Base-by-base conservation (phyloP, 1,140 invertebrate genomes). In the Calosoma granatense region DNA sequence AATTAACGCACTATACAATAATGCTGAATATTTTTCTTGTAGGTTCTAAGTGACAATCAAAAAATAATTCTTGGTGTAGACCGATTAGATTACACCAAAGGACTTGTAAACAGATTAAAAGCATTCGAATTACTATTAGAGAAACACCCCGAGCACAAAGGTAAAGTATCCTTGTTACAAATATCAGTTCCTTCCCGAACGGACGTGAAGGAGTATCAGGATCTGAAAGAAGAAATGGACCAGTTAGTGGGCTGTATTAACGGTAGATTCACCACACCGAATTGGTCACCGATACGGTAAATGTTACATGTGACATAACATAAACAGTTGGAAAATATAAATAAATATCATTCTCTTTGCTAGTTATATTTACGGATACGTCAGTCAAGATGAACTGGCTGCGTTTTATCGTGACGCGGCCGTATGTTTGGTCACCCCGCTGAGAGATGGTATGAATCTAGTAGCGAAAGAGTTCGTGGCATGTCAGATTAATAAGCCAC, bases 381-480 rank as follows among this genome's bases (percentile, higher is more conserved):
- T 94, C 0, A 86, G 83, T 56, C 90, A 93, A 72, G 84, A 88
- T 61, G 87, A 92, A 65, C 67, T 94, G 22, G 89, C 90, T 1
- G 87, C 88, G 0, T 86, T 92, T 60, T 92, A 92, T 71, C 76
- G 90, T 15, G 90, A 93, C 64, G 83, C 90, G 0, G 84, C 88
- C 0, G 89, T 95, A 0, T 89, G 87, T 17, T 70, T 94, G 15
- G 90, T 94, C 0, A 93, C 91, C 0, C 91, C 91, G 0, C 70
- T 94, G 0, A 74, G 91, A 43, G 92, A 94, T 69, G 92, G 92
- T 47, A 95, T 95, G 92, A 95, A 95, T 74, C 76, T 95, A 43
- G 91, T 94, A 0, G 91, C 91, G 2, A 94, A 95, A 71, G 92
- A 95, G 70, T 94, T 92, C 65, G 90, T 94, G 1, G 91, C 91